Percentiles rank a stretch among this genome's conserved stretches.
These are phyloP conservation scores for Indri indri DNA, from an alignment of 2,113 vertebrate species.

Conservation along the genomic window DNA sequence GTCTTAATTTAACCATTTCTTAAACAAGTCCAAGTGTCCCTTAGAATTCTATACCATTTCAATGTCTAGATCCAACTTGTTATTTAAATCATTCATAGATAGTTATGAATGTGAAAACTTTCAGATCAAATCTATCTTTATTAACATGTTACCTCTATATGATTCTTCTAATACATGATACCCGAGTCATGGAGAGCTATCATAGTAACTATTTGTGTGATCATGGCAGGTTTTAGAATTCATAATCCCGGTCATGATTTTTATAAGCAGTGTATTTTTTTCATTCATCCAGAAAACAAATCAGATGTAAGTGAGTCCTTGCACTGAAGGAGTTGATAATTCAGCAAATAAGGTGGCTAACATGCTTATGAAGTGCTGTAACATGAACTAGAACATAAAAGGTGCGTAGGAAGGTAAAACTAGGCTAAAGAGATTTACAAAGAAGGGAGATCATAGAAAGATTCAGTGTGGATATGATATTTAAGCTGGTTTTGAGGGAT, in stretches of 20 bases:
- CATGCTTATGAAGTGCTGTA: neutral
- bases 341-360: neutral
- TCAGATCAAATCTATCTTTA: neutral
- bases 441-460: neutral
- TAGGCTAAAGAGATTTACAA: neutral
- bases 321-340: neutral
- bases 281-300: neutral
- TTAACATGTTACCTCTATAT: neutral
- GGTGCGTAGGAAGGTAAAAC: neutral
- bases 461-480: neutral
- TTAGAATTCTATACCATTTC: conserved; percentile 5
- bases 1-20: neutral
- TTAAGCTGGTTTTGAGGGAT: neutral
- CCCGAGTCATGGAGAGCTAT: neutral
- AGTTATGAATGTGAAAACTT: conserved; percentile 31
- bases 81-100: conserved; percentile 41
- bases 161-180: neutral
- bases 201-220: neutral
- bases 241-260: neutral
- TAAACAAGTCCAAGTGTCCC: neutral
- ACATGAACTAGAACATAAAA: neutral
- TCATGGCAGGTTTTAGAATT: neutral
- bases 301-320: neutral
- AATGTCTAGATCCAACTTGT: neutral
- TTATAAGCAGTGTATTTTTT: neutral